Conservation (phyloP, 2,888 invertebrate species). For the Harpagoxenus sublaevis region DNA sequence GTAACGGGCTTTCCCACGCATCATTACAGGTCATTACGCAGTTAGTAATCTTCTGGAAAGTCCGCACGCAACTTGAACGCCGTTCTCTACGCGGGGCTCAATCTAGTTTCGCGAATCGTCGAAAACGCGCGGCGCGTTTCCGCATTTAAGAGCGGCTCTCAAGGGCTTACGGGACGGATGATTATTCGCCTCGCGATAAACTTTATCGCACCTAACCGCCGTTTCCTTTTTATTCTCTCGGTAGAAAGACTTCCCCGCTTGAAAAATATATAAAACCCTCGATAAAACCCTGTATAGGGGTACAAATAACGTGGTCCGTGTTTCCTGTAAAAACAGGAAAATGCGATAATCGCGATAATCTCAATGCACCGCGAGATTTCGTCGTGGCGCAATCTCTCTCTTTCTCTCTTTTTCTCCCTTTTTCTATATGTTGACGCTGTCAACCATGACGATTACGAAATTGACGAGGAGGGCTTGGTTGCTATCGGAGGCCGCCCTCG, state of each 20-base stretch:
- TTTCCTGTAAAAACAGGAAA: slow-evolving; percentile 29
- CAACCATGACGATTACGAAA: slow-evolving; percentile 28
- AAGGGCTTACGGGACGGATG: not conserved
- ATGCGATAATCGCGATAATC: not conserved
- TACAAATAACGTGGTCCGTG: not conserved
- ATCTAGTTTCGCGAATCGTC: slow-evolving; percentile 12
- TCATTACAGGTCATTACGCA: slow-evolving; percentile 49
- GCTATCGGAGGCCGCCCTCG: not conserved
- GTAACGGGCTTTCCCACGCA: slow-evolving; percentile 57
- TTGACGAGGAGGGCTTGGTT: not conserved
- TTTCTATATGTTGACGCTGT: not conserved
- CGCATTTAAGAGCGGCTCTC: slow-evolving; percentile 5
- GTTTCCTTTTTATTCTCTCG: not conserved
- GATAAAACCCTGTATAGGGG: not conserved
- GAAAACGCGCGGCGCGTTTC: slow-evolving; percentile 6
- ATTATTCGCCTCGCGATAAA: not conserved
- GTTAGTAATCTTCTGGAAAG: slow-evolving; percentile 52
- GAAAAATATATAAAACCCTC: not conserved
- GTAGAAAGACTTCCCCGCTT: not conserved
- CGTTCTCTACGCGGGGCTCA: slow-evolving; percentile 16
- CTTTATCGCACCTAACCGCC: not conserved
- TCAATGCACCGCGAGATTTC: not conserved
- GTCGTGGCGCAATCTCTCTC: not conserved
- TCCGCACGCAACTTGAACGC: slow-evolving; percentile 23
- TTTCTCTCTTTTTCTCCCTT: not conserved